Base-by-base conservation (phyloP, 2,888 invertebrate genomes). In the Pachliopta kotzebuea region DNA sequence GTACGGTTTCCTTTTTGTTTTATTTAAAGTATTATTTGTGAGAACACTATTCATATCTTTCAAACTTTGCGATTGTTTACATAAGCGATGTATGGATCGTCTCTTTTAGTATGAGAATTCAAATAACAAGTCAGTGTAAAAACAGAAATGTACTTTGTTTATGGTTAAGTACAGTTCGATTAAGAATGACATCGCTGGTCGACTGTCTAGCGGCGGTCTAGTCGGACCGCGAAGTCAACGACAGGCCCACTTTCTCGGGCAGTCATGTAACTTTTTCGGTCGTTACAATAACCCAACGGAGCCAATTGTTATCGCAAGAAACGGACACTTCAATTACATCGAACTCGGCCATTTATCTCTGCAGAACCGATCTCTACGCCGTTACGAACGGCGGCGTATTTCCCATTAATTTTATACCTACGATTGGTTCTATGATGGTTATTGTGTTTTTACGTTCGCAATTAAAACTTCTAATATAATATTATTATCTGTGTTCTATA, bases 211-310 rank as follows among this genome's bases (percentile, higher is more conserved):
- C 75, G 76, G 71, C 81, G 76, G 90, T 90, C 90, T 90, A 87
- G 89, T 82, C 86, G 76, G 50, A 37, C 26, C 23, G 63, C 68
- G 70, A 75, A 86, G 84, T 81, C 85, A 83, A 79, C 79, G 85
- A 75, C 86, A 85, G 83, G 80, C 84, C 88, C 78, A 89, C 90
- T 90, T 90, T 90, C 88, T 72, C 80, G 80, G 77, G 72, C 79
- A 71, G 79, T 80, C 81, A 74, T 81, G 79, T 80, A 76, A 79
- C 80, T 83, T 86, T 86, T 88, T 77, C 70, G 71, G 76, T 78
- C 80, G 79, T 82, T 82, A 81, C 76, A 76, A 78, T 85, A 74
- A 87, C 85, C 79, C 83, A 78, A 79, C 80, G 77, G 76, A 74
- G 76, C 75, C 73, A 84, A 65, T 84, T 83, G 83, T 85, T 82